These are phyloP conservation scores for Leptinotarsa undecemlineata DNA, from an alignment of 1,140 invertebrate genomes.

Conservation along the genomic window DNA sequence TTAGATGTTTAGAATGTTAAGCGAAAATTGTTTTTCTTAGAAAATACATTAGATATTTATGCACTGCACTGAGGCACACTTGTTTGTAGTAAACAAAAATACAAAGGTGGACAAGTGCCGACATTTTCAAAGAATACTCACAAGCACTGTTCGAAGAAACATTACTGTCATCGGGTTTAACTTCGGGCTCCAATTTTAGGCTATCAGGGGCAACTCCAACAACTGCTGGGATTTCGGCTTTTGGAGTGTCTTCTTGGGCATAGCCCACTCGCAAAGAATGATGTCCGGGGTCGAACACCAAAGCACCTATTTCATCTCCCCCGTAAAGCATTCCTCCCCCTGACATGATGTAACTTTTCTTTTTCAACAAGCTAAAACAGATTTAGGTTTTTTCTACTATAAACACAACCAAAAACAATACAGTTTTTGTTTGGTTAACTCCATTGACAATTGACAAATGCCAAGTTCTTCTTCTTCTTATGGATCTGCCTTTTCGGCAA, in stretches of 20 bases:
- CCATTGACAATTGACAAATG: not conserved
- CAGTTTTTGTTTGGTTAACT: not conserved
- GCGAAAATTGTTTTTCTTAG: not conserved
- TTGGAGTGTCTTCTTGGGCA: conserved; percentile 91
- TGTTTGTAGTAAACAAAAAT: no score
- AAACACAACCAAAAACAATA: not conserved
- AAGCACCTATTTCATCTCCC: conserved; percentile 95
- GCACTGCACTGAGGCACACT: no score
- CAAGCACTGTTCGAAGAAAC: conserved; percentile 60
- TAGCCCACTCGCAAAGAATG: conserved; percentile 86
- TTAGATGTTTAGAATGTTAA: not conserved
- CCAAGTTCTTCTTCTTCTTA: no score
- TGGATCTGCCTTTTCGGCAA: no score
- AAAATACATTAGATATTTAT: no score
- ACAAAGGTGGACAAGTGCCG: no score
- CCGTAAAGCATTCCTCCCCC: conserved; percentile 75
- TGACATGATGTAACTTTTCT: conserved; percentile 43
- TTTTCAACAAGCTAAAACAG: not conserved
- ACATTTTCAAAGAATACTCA: conserved; percentile 27
- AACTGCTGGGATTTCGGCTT: conserved; percentile 87
- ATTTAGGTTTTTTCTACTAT: not conserved
- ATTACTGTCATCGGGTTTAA: conserved; percentile 60
- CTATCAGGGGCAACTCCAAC: conserved; percentile 74
- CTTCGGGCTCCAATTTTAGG: conserved; percentile 63
- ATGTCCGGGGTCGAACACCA: conserved; percentile 96